Base-by-base conservation (phyloP, 1,140 invertebrate genomes). In the Drosophila asahinai region DNA sequence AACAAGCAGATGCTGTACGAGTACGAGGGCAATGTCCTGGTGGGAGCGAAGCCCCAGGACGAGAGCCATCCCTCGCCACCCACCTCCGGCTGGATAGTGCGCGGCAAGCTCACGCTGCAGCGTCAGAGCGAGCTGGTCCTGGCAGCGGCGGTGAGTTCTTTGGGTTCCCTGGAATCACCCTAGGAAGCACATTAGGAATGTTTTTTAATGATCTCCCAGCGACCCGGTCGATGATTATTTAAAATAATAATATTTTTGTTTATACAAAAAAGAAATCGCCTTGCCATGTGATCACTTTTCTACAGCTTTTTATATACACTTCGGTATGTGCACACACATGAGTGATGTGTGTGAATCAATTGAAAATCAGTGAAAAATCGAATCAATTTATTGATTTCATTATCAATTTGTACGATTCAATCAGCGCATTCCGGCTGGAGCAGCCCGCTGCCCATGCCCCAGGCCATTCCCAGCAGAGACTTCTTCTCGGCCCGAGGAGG, bases 1-100 rank as follows among this genome's bases (percentile, higher is more conserved):
- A 87, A 92, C 66, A 86, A 92, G 65, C 92, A 93, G 86, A 90
- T 92, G 80, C 82, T 93, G 14, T 93, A 93, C 66, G 92, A 93
- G 47, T 93, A 93, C 72, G 87, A 86, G 42, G 92, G 92, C 54
- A 92, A 84, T 60, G 92, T 93, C 22, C 64, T 82, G 11, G 92
- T 93, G 22, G 91, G 91, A 25, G 92, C 92, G 3, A 93, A 93
- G 80, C 78, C 91, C 38, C 92, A 81, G 71, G 92, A 93, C 59
- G 89, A 91, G 62, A 79, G 77, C 33, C 77, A 86, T 45, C 71
- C 81, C 12, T 64, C 91, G 42, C 83, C 91, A 15, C 92, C 92
- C 33, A 86, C 91, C 38, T 83, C 92, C 8, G 92, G 92, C 51
- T 93, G 92, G 92, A 93, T 90, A 54, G 92, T 93, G 17, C 78